phyloP scores from a whole-genome alignment of 1,140 invertebrate species.

The Chionoecetes opilio region DNA sequence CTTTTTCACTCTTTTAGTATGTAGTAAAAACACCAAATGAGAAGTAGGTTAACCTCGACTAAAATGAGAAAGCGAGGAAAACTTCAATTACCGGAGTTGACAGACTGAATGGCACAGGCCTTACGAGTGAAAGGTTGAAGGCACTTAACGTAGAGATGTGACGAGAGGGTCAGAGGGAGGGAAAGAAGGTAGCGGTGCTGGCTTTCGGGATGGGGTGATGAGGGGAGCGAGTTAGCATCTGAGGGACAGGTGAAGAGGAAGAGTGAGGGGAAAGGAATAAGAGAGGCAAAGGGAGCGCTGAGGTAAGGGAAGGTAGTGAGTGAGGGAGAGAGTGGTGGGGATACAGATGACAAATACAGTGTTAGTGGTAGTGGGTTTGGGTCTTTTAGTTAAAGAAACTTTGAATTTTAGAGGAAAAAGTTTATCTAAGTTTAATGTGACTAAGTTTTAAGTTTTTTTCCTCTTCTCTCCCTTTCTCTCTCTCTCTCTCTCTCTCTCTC shows the following conservation, averaged over 20 bases:
- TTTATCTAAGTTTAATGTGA: background rate
- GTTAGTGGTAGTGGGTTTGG: too few species aligned
- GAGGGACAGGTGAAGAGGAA: background rate
- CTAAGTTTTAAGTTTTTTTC: background rate
- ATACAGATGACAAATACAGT: background rate
- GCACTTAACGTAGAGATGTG: background rate
- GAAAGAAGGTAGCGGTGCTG: background rate
- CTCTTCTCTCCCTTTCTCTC: slow-evolving; percentile 38
- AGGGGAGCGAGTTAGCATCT: background rate
- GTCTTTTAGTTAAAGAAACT: background rate
- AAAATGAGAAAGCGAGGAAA: too few species aligned
- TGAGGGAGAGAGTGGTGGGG: background rate
- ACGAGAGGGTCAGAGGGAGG: slow-evolving; percentile 33
- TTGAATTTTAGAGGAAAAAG: background rate
- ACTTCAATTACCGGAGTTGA: slow-evolving; percentile 1
- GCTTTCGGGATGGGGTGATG: background rate
- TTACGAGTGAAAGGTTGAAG: background rate
- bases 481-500: slow-evolving; percentile 53
- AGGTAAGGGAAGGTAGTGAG: background rate
- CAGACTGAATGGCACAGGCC: background rate
- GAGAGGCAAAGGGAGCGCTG: background rate
- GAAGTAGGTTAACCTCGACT: too few species aligned
- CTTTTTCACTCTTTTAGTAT: too few species aligned
- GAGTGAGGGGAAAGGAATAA: slow-evolving; percentile 29
- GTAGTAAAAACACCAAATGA: too few species aligned